A percentile compares a stretch with the other conserved stretches of the same genome.
Conservation (phyloP, 2,888 invertebrate genomes). For the Smittia sp. region DNA sequence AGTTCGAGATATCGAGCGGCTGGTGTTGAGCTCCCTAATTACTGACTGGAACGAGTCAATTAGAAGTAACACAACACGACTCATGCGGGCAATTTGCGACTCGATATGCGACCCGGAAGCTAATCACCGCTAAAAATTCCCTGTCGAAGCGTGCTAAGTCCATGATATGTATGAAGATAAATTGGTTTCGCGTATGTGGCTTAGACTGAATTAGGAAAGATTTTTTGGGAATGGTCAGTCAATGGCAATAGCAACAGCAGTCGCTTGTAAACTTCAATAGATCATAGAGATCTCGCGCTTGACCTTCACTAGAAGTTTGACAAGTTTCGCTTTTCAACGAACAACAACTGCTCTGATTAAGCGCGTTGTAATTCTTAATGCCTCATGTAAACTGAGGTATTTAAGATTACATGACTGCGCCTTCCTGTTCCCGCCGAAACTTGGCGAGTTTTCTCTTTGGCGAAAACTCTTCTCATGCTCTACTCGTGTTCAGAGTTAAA, state of each 20-base stretch:
- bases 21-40: too few relatives aligned
- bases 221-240: slow-evolving; percentile 19
- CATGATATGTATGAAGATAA: background rate
- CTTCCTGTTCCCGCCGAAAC: too few relatives aligned
- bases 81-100: background rate
- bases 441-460: too few relatives aligned
- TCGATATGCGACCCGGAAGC: slow-evolving; percentile 7
- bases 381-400: background rate
- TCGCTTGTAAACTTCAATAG: background rate
- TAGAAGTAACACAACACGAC: background rate
- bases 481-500: too few relatives aligned
- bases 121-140: background rate
- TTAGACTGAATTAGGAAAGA: background rate
- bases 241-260: background rate
- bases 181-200: background rate
- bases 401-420: background rate
- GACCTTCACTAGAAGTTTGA: background rate
- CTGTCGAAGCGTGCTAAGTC: background rate
- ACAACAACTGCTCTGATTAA: background rate
- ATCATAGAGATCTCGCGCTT: background rate
- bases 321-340: background rate
- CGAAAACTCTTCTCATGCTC: too few relatives aligned
- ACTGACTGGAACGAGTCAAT: background rate
- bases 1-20: too few relatives aligned
- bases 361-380: background rate